Conservation (phyloP, 2,888 invertebrate species). For the Choreutis nemorana region DNA sequence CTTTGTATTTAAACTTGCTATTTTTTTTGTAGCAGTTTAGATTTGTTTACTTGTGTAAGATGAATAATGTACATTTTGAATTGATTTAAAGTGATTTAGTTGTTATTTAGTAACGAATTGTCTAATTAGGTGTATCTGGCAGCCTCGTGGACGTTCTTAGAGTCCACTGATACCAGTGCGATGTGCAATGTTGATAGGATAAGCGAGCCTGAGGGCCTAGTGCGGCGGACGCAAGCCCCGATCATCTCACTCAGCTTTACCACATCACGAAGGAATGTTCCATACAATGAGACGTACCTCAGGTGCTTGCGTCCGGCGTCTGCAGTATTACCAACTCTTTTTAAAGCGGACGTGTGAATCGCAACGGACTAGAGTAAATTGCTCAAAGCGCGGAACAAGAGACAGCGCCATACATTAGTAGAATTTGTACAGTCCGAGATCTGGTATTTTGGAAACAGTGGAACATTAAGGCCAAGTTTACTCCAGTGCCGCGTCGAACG, state of each 20-base stretch:
- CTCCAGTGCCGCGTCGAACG: constrained; percentile 36
- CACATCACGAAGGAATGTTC: too few relatives aligned
- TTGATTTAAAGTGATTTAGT: constrained; percentile 66
- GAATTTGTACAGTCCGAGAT: too few relatives aligned
- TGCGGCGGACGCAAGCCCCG: too few relatives aligned
- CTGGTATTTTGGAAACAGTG: too few relatives aligned
- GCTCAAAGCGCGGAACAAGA: too few relatives aligned
- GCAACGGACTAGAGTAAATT: too few relatives aligned
- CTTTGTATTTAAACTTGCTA: constrained; percentile 65
- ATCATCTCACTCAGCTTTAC: too few relatives aligned
- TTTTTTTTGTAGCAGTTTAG: constrained; percentile 66
- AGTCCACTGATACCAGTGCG: constrained; percentile 55
- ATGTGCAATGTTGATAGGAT: constrained; percentile 55
- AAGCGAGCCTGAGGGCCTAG: constrained; percentile 25
- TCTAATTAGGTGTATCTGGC: constrained; percentile 56
- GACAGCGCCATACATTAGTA: too few relatives aligned
- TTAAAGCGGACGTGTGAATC: too few relatives aligned
- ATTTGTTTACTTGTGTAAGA: constrained; percentile 60
- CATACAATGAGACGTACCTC: neutral
- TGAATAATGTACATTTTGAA: constrained; percentile 64
- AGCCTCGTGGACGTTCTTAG: constrained; percentile 40
- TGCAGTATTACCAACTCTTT: constrained; percentile 3
- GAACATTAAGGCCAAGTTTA: constrained; percentile 19
- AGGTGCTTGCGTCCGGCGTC: neutral
- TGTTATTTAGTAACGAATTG: constrained; percentile 64